These are phyloP conservation scores for Cephus spinipes DNA, from an alignment of 2,888 invertebrate genomes.

Conservation along the genomic window DNA sequence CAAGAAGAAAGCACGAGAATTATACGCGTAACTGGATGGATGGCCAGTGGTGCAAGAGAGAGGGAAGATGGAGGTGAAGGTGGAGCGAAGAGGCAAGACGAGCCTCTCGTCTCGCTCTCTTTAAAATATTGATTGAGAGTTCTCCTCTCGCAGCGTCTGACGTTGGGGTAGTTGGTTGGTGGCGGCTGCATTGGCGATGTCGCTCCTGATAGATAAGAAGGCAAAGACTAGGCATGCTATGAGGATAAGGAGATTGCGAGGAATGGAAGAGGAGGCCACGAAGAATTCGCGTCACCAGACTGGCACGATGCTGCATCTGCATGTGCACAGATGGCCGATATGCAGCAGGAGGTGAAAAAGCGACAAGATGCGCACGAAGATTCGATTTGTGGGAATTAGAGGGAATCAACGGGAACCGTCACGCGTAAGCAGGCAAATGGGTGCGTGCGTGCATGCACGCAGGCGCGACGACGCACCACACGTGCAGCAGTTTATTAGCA, in stretches of 20 bases:
- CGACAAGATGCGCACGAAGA: too few species aligned
- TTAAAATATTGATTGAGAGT: conserved; percentile 43
- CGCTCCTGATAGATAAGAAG: too few species aligned
- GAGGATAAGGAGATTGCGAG: conserved; percentile 4
- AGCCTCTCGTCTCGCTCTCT: conserved; percentile 22
- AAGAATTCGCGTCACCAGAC: conserved; percentile 12
- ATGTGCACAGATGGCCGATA: too few species aligned
- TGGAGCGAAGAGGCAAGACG: not conserved
- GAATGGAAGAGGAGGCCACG: conserved; percentile 9
- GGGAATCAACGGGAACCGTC: not conserved
- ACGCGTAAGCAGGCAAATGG: not conserved
- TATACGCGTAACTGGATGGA: too few species aligned
- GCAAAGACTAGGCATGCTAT: too few species aligned
- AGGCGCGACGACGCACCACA: not conserved
- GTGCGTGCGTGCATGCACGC: not conserved
- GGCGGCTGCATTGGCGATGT: too few species aligned
- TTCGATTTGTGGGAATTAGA: too few species aligned
- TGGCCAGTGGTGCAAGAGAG: not conserved
- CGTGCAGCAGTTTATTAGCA: conserved; percentile 43
- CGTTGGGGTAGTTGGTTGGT: conserved; percentile 26
- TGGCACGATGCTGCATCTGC: too few species aligned
- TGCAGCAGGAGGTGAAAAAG: too few species aligned
- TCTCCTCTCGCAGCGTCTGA: conserved; percentile 12
- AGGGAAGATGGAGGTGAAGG: not conserved
- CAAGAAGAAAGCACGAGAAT: too few species aligned